Evolutionary conservation across 2,888 invertebrate species (phyloP).

Genomic region (Drosophila differens): DNA sequence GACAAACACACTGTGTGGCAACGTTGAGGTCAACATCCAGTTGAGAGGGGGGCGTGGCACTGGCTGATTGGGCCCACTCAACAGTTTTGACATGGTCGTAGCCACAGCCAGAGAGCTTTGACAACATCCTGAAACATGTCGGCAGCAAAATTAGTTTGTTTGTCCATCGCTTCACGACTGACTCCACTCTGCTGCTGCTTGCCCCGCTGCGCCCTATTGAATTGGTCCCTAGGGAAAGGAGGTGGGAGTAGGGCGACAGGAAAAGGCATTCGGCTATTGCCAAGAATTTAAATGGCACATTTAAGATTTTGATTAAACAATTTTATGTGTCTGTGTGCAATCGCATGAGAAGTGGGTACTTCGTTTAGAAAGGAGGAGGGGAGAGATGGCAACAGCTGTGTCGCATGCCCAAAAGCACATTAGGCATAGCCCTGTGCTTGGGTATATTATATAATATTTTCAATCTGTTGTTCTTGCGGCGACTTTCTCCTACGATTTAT

Average conservation of each 20-base stretch:
- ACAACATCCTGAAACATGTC: slow-evolving; percentile 55
- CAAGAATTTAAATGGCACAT: slow-evolving; percentile 73
- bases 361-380: not conserved
- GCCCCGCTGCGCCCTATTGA: slow-evolving; percentile 10
- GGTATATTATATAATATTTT: slow-evolving; percentile 20
- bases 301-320: slow-evolving; percentile 74
- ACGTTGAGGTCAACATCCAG: slow-evolving; percentile 47
- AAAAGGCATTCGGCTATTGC: slow-evolving; percentile 40
- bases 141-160: slow-evolving; percentile 72
- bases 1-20: not conserved
- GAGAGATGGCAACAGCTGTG: slow-evolving; percentile 1
- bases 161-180: slow-evolving; percentile 45
- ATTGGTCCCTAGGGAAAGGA: slow-evolving; percentile 3
- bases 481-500: not conserved
- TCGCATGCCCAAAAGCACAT: slow-evolving; percentile 11
- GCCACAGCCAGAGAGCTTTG: not conserved
- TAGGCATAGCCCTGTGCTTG: slow-evolving; percentile 27
- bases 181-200: not conserved
- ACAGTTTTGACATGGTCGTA: slow-evolving; percentile 20
- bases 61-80: slow-evolving; percentile 57
- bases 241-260: not conserved
- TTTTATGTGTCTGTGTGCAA: slow-evolving; percentile 55
- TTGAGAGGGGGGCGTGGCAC: slow-evolving; percentile 33
- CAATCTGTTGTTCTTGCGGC: slow-evolving; percentile 4
- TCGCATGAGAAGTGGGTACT: slow-evolving; percentile 1